These are phyloP conservation scores for Drosophila dunni DNA, from an alignment of 1,140 invertebrate genomes.

Conservation along the genomic window DNA sequence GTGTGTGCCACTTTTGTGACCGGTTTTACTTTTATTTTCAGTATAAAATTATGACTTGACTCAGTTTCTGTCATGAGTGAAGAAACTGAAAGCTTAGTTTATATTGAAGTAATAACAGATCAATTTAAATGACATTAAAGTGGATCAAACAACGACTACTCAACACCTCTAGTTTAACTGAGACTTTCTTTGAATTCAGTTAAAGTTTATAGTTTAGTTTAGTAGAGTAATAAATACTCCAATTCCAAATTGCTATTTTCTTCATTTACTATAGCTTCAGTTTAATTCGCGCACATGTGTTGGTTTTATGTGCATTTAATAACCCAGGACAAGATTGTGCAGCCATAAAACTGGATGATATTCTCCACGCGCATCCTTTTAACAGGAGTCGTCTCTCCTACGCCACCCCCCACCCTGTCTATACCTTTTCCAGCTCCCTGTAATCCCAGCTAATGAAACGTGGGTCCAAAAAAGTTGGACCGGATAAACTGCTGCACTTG, in stretches of 20 bases:
- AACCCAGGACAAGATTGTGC: slow-evolving; percentile 19
- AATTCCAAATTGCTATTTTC: no score
- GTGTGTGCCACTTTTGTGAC: slow-evolving; percentile 4
- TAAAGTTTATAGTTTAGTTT: no score
- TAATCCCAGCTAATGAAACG: slow-evolving; percentile 72
- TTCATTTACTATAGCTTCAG: not conserved
- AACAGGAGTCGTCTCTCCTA: not conserved
- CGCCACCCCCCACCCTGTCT: not conserved
- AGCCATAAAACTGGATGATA: slow-evolving; percentile 37
- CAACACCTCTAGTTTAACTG: no score
- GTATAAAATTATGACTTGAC: not conserved
- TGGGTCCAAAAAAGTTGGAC: slow-evolving; percentile 49
- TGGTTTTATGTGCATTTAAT: slow-evolving; percentile 39
- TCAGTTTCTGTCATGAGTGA: not conserved
- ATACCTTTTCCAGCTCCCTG: slow-evolving; percentile 5
- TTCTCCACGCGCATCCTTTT: slow-evolving; percentile 18
- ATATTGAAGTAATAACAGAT: no score
- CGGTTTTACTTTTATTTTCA: slow-evolving; percentile 12
- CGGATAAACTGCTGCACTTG: slow-evolving; percentile 65
- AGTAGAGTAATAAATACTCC: no score
- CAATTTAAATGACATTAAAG: no score
- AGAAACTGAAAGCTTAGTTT: not conserved
- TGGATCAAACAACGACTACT: no score
- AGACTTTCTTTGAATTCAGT: no score
- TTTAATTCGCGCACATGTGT: slow-evolving; percentile 11